phyloP scores from a whole-genome alignment of 2,797 vertebrate species.

The Zenarchopterus dispar region DNA sequence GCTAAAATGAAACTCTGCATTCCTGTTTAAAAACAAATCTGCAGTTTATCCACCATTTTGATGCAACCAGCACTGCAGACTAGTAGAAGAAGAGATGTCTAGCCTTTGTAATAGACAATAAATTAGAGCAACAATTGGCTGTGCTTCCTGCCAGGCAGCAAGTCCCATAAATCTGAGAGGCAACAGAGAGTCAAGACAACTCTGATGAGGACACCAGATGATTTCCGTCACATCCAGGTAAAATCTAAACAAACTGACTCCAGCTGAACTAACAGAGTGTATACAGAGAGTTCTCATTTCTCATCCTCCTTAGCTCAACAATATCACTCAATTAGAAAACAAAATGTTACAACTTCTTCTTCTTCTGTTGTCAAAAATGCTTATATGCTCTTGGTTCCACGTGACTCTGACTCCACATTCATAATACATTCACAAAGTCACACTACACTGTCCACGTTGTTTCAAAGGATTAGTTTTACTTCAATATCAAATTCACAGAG shows the following conservation, averaged over 20 bases:
- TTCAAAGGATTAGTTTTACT: constrained; percentile 31
- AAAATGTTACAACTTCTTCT: constrained; percentile 11
- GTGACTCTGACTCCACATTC: constrained; percentile 11
- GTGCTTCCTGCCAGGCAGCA: constrained; percentile 61
- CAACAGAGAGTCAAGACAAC: constrained; percentile 57
- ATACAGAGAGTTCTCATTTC: constrained; percentile 17
- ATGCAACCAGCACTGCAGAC: constrained; percentile 25
- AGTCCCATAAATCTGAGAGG: constrained; percentile 67
- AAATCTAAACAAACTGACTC: constrained; percentile 41
- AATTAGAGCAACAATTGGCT: constrained; percentile 74
- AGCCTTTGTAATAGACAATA: constrained; percentile 55
- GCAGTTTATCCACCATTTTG: constrained; percentile 33
- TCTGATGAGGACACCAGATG: constrained; percentile 77
- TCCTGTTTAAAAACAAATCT: constrained; percentile 32
- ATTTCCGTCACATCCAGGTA: constrained; percentile 46
- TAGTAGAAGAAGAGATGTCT: constrained; percentile 20
- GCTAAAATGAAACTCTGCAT: constrained; percentile 22
- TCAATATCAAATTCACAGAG: constrained; percentile 42
- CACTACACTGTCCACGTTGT: constrained; percentile 12
- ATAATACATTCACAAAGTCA: constrained; percentile 24
- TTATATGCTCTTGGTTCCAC: constrained; percentile 10
- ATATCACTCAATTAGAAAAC: neutral
- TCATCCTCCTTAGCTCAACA: neutral
- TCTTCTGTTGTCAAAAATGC: constrained; percentile 9
- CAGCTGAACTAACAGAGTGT: constrained; percentile 20